Conservation (phyloP, 30 jellyfish, hydroid and myxozoan genomes). For the Hydra vulgaris region DNA sequence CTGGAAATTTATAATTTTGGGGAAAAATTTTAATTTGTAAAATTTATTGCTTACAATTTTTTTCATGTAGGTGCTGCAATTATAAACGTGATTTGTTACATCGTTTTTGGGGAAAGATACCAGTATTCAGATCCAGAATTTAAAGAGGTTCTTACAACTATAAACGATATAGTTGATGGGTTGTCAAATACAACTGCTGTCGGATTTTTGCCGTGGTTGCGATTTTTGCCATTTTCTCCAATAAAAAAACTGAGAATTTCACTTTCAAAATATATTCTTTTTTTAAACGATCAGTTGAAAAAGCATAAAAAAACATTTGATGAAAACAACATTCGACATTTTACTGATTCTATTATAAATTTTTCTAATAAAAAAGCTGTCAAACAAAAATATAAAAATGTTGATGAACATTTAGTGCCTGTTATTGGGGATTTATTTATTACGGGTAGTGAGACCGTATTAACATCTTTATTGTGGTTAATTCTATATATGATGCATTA, state of each 20-base stretch:
- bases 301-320: conserved; percentile 46
- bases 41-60: neutral
- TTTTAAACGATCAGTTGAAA: neutral
- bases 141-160: conserved; percentile 23
- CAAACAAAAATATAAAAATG: neutral
- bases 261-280: neutral
- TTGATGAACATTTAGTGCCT: conserved; percentile 35
- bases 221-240: conserved; percentile 48
- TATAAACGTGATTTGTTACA: conserved; percentile 39
- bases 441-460: conserved; percentile 61
- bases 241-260: conserved; percentile 30
- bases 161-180: conserved; percentile 28
- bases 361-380: neutral
- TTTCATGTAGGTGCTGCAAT: conserved; percentile 37
- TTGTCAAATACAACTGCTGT: conserved; percentile 37
- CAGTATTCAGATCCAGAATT: conserved; percentile 43
- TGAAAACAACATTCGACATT: conserved; percentile 42
- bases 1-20: too few species aligned
- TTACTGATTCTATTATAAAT: conserved; percentile 49
- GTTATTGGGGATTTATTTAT: conserved; percentile 38
- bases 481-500: conserved; percentile 41
- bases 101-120: conserved; percentile 49
- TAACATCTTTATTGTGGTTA: conserved; percentile 53
- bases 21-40: too few species aligned
- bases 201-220: conserved; percentile 61